Percentiles rank a stretch among this genome's conserved stretches.
Conservation (phyloP, 1,140 invertebrate species). For the Melitaea cinxia region DNA sequence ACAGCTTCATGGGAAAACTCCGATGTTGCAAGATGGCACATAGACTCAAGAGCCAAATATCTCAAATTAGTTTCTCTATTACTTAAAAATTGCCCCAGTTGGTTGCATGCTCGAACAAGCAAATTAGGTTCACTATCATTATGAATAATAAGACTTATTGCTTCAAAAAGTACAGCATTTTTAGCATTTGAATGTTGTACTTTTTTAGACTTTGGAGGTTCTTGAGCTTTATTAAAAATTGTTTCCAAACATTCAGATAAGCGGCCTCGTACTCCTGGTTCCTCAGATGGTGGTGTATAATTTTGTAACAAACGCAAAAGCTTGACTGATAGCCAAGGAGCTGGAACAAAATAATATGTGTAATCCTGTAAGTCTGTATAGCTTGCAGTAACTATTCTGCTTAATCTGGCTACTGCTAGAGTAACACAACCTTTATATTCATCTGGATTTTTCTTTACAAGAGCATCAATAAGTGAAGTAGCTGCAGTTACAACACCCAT, state of each 20-base stretch:
- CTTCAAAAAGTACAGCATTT: slow-evolving; percentile 99
- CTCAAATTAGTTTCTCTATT: slow-evolving; percentile 99
- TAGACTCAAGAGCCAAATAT: slow-evolving; percentile 98
- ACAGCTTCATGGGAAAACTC: slow-evolving; percentile 99
- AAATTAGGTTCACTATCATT: slow-evolving; percentile 99
- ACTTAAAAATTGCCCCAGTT: slow-evolving; percentile 98
- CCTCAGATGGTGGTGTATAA: slow-evolving; percentile 97
- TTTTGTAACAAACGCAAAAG: slow-evolving; percentile 97
- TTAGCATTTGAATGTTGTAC: slow-evolving; percentile 99
- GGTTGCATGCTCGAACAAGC: slow-evolving; percentile 98
- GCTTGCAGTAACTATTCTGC: slow-evolving; percentile 98
- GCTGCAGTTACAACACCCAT: slow-evolving; percentile 99
- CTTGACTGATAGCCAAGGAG: slow-evolving; percentile 99
- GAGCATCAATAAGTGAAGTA: slow-evolving; percentile 97
- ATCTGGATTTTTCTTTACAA: slow-evolving; percentile 99
- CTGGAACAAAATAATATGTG: slow-evolving; percentile 99
- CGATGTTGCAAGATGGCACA: slow-evolving; percentile 99
- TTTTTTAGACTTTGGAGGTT: slow-evolving; percentile 99
- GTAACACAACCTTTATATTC: slow-evolving; percentile 99
- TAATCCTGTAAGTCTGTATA: slow-evolving; percentile 99
- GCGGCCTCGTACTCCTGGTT: slow-evolving; percentile 96
- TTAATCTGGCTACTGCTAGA: slow-evolving; percentile 97
- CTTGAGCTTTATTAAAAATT: slow-evolving; percentile 99
- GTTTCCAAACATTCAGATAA: slow-evolving; percentile 99
- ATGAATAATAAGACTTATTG: slow-evolving; percentile 99